A percentile compares a stretch with the other conserved stretches of the same genome.
Conservation (phyloP, 2,797 vertebrate species). For the Poecile montanus region DNA sequence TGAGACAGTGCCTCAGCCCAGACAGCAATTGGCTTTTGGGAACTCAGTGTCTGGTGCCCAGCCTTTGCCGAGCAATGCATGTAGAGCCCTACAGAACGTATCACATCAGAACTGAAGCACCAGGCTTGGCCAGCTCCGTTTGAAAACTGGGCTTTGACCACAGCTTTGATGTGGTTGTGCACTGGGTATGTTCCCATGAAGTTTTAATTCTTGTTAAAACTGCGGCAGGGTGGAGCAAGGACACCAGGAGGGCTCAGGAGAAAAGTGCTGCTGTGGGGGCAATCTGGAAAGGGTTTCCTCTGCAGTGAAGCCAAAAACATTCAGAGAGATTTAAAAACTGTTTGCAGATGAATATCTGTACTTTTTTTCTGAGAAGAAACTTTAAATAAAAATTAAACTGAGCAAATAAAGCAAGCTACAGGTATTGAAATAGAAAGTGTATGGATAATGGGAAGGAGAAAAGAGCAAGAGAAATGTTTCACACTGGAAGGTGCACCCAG, state of each 20-base stretch:
- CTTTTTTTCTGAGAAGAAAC: background rate
- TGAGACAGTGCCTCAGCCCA: background rate
- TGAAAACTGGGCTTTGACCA: background rate
- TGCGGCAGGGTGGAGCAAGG: background rate
- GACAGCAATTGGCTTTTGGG: slow-evolving; percentile 7
- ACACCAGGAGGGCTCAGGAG: background rate
- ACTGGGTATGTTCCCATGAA: background rate
- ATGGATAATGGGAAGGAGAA: rapidly evolving
- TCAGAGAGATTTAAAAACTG: background rate
- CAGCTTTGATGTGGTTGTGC: slow-evolving; percentile 30
- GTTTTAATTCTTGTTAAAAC: background rate
- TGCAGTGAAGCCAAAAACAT: background rate
- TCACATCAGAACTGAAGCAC: background rate
- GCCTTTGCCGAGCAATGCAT: background rate
- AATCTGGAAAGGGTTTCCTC: background rate
- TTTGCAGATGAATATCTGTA: background rate
- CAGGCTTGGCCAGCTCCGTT: background rate
- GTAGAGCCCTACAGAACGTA: background rate
- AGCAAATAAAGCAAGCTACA: background rate
- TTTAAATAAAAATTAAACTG: background rate
- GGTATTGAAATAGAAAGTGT: background rate
- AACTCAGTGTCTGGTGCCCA: background rate
- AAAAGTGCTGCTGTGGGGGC: background rate
- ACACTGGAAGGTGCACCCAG: background rate
- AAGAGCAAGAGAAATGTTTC: background rate